Evolutionary conservation across 2,888 invertebrate species (phyloP).

Genomic region (Pyrocoelia pectoralis): DNA sequence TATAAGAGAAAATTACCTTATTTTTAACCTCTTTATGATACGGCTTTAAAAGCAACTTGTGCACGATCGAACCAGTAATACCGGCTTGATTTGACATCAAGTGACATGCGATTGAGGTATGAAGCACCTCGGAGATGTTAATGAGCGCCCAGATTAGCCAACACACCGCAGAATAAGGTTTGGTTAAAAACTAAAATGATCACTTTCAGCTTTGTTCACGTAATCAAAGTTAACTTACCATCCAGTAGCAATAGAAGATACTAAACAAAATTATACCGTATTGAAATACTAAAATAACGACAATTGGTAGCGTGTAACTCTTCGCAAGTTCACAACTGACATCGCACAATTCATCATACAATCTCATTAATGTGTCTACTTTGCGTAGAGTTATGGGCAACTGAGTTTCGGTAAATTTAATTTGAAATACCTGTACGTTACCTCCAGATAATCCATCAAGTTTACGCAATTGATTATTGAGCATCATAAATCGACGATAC

Average conservation of each 20-base stretch:
- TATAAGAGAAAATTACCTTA: too few relatives aligned
- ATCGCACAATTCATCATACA: conserved; percentile 37
- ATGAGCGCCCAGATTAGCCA: conserved; percentile 23
- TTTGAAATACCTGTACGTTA: neutral
- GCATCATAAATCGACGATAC: conserved; percentile 18
- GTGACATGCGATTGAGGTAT: conserved; percentile 21
- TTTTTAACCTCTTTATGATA: conserved; percentile 25
- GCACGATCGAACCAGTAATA: conserved; percentile 24
- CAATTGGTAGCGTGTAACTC: conserved; percentile 34
- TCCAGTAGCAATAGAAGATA: conserved; percentile 41
- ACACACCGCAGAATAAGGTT: conserved; percentile 20
- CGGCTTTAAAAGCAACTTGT: conserved; percentile 35
- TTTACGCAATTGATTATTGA: conserved; percentile 16
- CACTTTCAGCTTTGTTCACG: neutral
- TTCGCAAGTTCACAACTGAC: conserved; percentile 27
- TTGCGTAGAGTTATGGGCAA: neutral
- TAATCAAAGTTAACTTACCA: conserved; percentile 22
- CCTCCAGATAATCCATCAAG: neutral
- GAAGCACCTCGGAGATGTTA: conserved; percentile 24
- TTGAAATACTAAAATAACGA: conserved; percentile 32
- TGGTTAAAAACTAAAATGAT: conserved; percentile 22
- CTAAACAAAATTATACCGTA: conserved; percentile 35
- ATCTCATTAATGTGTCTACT: conserved; percentile 28
- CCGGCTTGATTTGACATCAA: conserved; percentile 22
- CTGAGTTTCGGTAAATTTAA: neutral